phyloP scores from a whole-genome alignment of 2,797 vertebrate species.

The Fundulus diaphanus region DNA sequence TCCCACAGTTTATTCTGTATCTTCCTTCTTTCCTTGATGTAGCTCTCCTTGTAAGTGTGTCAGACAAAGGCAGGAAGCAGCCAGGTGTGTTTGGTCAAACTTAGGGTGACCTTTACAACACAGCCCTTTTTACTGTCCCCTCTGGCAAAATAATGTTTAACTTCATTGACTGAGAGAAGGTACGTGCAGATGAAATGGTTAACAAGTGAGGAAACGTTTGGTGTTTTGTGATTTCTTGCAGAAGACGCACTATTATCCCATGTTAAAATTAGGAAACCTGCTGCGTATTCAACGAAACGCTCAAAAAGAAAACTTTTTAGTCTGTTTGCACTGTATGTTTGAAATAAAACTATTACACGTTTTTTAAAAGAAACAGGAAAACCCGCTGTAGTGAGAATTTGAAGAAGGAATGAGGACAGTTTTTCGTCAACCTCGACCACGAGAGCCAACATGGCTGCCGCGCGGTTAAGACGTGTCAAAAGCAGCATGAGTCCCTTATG shows the following conservation, averaged over 20 bases:
- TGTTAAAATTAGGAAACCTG: background rate
- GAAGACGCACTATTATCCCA: background rate
- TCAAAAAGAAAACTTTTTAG: no score
- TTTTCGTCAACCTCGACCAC: no score
- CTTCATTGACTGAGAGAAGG: background rate
- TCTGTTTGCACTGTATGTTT: no score
- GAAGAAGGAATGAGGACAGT: no score
- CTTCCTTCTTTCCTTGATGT: background rate
- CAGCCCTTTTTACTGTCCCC: background rate
- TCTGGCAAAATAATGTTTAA: background rate
- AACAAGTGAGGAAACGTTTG: background rate
- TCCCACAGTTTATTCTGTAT: constrained; percentile 5
- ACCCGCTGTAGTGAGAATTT: no score
- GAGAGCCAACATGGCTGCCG: no score
- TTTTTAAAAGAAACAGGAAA: no score
- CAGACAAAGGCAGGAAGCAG: constrained; percentile 40
- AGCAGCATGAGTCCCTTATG: no score
- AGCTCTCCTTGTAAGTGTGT: constrained; percentile 11
- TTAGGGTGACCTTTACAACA: background rate
- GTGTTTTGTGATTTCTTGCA: background rate
- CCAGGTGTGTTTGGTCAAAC: constrained; percentile 26
- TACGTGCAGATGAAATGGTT: background rate
- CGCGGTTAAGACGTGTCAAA: no score
- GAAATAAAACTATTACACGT: no score
- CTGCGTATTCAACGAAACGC: background rate